Percentiles rank a stretch among this genome's conserved stretches.
These are phyloP conservation scores for Yoshiicerus persimilis DNA, from an alignment of 1,140 invertebrate genomes.

Conservation along the genomic window DNA sequence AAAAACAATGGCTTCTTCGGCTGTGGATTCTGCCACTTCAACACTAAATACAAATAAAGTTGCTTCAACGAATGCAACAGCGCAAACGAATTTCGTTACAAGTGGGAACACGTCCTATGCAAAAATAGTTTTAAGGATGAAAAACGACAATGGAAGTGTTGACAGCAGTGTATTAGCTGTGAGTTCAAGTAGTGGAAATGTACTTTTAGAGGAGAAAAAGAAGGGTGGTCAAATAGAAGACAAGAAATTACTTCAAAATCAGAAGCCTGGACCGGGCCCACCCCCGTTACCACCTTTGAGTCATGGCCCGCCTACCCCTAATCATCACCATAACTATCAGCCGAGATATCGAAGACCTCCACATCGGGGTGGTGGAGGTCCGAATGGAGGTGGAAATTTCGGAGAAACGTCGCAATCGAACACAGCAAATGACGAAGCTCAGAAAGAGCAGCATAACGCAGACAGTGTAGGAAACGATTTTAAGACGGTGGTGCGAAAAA, in stretches of 20 bases:
- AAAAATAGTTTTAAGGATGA: conserved; percentile 26
- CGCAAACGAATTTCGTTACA: neutral
- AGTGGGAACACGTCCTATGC: conserved; percentile 5
- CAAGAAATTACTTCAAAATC: neutral
- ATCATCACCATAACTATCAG: neutral
- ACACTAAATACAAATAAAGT: neutral
- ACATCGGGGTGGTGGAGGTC: neutral
- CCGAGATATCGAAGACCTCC: neutral
- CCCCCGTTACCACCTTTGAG: neutral
- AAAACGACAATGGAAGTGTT: conserved; percentile 5
- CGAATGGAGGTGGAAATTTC: neutral
- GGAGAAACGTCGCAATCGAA: neutral
- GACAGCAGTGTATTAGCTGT: neutral
- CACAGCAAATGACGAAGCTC: neutral
- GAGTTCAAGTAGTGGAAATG: neutral
- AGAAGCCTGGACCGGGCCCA: neutral
- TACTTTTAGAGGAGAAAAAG: neutral
- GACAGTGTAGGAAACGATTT: conserved; percentile 8
- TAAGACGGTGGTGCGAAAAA: conserved; percentile 35
- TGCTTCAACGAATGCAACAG: neutral
- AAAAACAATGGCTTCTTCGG: conserved; percentile 25
- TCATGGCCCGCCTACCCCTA: neutral
- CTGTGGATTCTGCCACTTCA: neutral
- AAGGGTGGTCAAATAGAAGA: neutral
- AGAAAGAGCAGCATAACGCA: neutral